These are phyloP conservation scores for Biston stratarius DNA, from an alignment of 2,888 invertebrate species.

Conservation along the genomic window DNA sequence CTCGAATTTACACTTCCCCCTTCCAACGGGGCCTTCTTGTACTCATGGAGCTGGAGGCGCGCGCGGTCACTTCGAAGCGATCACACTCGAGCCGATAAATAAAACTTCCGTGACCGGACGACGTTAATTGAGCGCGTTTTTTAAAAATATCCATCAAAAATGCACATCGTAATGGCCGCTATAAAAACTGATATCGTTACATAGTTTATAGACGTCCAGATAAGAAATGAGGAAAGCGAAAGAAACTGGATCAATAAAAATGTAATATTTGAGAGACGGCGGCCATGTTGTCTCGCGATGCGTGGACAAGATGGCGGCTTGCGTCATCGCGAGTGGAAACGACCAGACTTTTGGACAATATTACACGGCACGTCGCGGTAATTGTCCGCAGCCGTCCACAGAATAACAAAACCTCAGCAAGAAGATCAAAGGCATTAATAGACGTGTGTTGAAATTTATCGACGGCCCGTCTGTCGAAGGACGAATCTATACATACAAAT, in stretches of 20 bases:
- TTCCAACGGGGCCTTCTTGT: slow-evolving; percentile 21
- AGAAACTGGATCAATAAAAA: slow-evolving; percentile 64
- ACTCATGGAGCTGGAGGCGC: slow-evolving; percentile 16
- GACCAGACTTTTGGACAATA: slow-evolving; percentile 74
- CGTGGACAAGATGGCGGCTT: slow-evolving; percentile 56
- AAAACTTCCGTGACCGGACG: slow-evolving; percentile 79
- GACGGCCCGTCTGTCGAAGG: slow-evolving; percentile 71
- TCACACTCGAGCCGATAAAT: slow-evolving; percentile 73
- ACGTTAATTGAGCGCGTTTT: slow-evolving; percentile 78
- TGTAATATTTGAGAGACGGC: slow-evolving; percentile 50
- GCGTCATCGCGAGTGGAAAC: slow-evolving; percentile 57
- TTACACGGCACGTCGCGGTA: slow-evolving; percentile 78
- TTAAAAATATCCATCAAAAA: slow-evolving; percentile 78
- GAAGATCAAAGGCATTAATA: slow-evolving; percentile 84
- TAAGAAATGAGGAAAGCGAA: slow-evolving; percentile 57
- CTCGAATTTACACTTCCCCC: slow-evolving; percentile 65
- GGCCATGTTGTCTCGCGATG: slow-evolving; percentile 63
- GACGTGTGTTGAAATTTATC: slow-evolving; percentile 83
- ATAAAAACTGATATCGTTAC: slow-evolving; percentile 73
- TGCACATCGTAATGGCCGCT: slow-evolving; percentile 79
- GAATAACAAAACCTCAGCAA: slow-evolving; percentile 79
- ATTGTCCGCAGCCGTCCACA: slow-evolving; percentile 73
- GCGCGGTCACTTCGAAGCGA: slow-evolving; percentile 59
- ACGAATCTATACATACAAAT: slow-evolving; percentile 70
- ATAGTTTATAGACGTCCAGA: slow-evolving; percentile 62